Conservation (phyloP, 64 coral and sea anemone genomes). For the Platygyra sinensis region DNA sequence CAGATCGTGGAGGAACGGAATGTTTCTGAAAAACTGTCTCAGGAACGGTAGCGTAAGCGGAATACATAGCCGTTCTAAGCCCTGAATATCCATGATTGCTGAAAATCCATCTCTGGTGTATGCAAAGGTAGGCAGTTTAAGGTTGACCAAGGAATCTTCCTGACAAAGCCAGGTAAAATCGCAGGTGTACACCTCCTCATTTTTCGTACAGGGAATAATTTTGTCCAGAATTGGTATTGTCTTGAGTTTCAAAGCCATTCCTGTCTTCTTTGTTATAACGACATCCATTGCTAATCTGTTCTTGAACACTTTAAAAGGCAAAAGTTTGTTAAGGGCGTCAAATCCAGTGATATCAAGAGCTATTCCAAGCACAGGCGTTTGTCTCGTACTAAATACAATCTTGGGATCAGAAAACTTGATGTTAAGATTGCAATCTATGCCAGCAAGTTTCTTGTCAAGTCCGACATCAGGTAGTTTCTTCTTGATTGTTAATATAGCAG, state of each 20-base stretch:
- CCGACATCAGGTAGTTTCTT: conserved; percentile 34
- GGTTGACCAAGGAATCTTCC: conserved; percentile 51
- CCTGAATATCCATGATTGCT: conserved; percentile 56
- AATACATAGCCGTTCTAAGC: conserved; percentile 62
- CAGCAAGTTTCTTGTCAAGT: conserved; percentile 42
- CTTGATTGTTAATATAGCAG: conserved; percentile 22
- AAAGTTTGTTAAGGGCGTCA: conserved; percentile 44
- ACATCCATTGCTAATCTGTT: conserved; percentile 45
- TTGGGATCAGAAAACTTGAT: conserved; percentile 60
- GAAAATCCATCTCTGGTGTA: conserved; percentile 70
- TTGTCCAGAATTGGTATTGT: conserved; percentile 60
- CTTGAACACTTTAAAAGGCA: conserved; percentile 63
- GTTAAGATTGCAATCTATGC: conserved; percentile 39
- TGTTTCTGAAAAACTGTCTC: conserved; percentile 29
- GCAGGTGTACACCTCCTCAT: conserved; percentile 39
- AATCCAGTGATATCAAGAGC: conserved; percentile 52
- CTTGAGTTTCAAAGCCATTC: conserved; percentile 40
- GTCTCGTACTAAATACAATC: conserved; percentile 4
- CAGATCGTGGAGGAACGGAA: conserved; percentile 45
- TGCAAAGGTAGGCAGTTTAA: conserved; percentile 51
- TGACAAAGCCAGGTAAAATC: conserved; percentile 79
- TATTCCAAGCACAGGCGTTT: conserved; percentile 43
- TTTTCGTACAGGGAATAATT: conserved; percentile 53
- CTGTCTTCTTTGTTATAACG: conserved; percentile 21
- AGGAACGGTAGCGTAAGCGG: conserved; percentile 50